phyloP scores from a whole-genome alignment of 1,140 invertebrate genomes.

The Drosophila malerkotliana region DNA sequence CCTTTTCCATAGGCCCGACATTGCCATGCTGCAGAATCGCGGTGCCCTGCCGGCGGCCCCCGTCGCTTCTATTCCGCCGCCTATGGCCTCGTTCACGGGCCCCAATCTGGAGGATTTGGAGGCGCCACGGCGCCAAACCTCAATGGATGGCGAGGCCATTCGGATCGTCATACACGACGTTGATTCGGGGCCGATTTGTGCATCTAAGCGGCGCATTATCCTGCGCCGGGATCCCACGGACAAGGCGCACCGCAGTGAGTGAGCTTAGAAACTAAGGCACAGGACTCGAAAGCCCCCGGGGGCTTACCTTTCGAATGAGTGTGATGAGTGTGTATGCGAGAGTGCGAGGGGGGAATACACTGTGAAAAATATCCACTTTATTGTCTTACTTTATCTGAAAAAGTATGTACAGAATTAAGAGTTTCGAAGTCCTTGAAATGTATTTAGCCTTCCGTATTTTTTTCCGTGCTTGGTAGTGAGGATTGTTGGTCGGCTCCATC shows the following conservation, averaged over 20 bases:
- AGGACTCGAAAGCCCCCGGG: not conserved
- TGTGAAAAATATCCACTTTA: not conserved
- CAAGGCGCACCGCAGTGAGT: slow-evolving; percentile 93
- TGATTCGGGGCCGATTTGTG: slow-evolving; percentile 88
- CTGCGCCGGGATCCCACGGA: slow-evolving; percentile 91
- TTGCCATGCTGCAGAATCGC: slow-evolving; percentile 88
- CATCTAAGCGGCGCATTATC: slow-evolving; percentile 89
- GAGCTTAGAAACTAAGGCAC: slow-evolving; percentile 31
- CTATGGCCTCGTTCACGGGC: slow-evolving; percentile 85
- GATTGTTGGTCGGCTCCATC: slow-evolving; percentile 34
- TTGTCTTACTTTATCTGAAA: too few relatives aligned
- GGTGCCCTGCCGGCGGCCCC: slow-evolving; percentile 84
- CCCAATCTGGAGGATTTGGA: slow-evolving; percentile 86
- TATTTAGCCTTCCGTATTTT: not conserved
- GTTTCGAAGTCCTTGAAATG: not conserved
- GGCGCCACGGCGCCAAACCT: slow-evolving; percentile 89
- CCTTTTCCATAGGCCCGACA: slow-evolving; percentile 87
- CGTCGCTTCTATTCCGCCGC: slow-evolving; percentile 85
- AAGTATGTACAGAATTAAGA: too few relatives aligned
- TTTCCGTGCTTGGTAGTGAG: slow-evolving; percentile 5
- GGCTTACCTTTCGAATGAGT: slow-evolving; percentile 24
- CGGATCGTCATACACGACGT: slow-evolving; percentile 97
- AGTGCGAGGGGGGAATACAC: slow-evolving; percentile 6
- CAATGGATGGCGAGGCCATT: slow-evolving; percentile 95
- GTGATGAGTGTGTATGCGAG: slow-evolving; percentile 1